Evolutionary conservation across 2,888 invertebrate species (phyloP).

Genomic region (Plusia festucae): DNA sequence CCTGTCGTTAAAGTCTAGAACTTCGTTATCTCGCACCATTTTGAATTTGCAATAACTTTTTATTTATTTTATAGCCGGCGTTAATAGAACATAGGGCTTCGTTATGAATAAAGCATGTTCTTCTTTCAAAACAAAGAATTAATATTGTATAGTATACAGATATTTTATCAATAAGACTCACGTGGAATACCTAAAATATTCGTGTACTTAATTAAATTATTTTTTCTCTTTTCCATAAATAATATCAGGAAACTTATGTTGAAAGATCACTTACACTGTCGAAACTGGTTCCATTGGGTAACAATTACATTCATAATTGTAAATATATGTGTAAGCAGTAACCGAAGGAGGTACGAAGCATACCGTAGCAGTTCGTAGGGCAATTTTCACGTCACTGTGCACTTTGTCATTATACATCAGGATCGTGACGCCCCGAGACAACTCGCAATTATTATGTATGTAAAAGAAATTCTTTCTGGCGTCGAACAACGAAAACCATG

Average conservation of each 20-base stretch:
- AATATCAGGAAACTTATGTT: slow-evolving; percentile 22
- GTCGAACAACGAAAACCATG: slow-evolving; percentile 70
- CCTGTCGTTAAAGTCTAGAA: slow-evolving; percentile 61
- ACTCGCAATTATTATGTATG: slow-evolving; percentile 89
- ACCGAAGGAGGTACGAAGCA: slow-evolving; percentile 51
- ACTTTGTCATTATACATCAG: slow-evolving; percentile 89
- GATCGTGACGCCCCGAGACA: slow-evolving; percentile 89
- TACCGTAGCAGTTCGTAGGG: slow-evolving; percentile 72
- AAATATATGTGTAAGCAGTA: slow-evolving; percentile 54
- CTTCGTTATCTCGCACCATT: slow-evolving; percentile 63
- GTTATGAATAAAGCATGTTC: slow-evolving; percentile 12
- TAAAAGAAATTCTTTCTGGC: slow-evolving; percentile 87
- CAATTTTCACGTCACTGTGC: slow-evolving; percentile 88
- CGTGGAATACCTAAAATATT: not conserved
- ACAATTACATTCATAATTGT: slow-evolving; percentile 63
- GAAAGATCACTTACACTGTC: slow-evolving; percentile 31
- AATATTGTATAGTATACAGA: not conserved
- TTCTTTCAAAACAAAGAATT: not conserved
- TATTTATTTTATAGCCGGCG: slow-evolving; percentile 17
- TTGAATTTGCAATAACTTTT: slow-evolving; percentile 50
- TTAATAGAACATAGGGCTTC: not conserved
- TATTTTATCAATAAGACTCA: slow-evolving; percentile 1
- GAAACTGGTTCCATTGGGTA: slow-evolving; percentile 43
- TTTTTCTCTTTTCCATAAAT: slow-evolving; percentile 12
- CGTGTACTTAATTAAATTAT: not conserved